Evolutionary conservation across 2,113 vertebrate genomes (phyloP).

Genomic region (Dicentrarchus labrax): DNA sequence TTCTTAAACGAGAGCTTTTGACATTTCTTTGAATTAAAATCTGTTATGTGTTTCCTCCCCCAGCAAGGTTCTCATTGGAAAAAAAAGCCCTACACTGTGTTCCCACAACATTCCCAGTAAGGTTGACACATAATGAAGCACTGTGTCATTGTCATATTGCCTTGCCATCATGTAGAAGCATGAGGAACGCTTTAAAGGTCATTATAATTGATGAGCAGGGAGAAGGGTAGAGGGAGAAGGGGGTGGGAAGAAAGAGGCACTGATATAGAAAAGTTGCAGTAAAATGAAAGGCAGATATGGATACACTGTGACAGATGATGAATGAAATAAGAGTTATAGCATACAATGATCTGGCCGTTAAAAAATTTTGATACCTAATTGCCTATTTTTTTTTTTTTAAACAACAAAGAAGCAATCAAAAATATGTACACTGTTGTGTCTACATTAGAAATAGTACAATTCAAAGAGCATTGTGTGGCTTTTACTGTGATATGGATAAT

Average conservation of each 20-base stretch:
- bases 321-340: constrained; percentile 21
- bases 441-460: constrained; percentile 28
- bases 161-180: constrained; percentile 60
- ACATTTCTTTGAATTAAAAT: constrained; percentile 55
- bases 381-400: constrained; percentile 31
- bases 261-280: constrained; percentile 42
- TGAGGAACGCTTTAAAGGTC: constrained; percentile 65
- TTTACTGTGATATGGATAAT: constrained; percentile 21
- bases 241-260: constrained; percentile 54
- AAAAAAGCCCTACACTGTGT: constrained; percentile 29
- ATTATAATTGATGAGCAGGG: constrained; percentile 59
- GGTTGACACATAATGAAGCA: constrained; percentile 69
- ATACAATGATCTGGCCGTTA: constrained; percentile 26
- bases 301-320: constrained; percentile 28
- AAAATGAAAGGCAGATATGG: constrained; percentile 43
- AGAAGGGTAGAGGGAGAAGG: constrained; percentile 3
- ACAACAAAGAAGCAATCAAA: constrained; percentile 42
- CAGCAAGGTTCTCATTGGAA: constrained; percentile 35
- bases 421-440: constrained; percentile 41
- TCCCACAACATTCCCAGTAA: constrained; percentile 61
- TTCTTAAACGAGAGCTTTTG: constrained; percentile 49
- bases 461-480: constrained; percentile 38
- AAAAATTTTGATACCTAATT: constrained; percentile 33
- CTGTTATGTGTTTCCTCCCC: constrained; percentile 30
- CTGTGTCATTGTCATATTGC: constrained; percentile 70